phyloP scores from a whole-genome alignment of 2,113 vertebrate species.

The Pseudonaja textilis region DNA sequence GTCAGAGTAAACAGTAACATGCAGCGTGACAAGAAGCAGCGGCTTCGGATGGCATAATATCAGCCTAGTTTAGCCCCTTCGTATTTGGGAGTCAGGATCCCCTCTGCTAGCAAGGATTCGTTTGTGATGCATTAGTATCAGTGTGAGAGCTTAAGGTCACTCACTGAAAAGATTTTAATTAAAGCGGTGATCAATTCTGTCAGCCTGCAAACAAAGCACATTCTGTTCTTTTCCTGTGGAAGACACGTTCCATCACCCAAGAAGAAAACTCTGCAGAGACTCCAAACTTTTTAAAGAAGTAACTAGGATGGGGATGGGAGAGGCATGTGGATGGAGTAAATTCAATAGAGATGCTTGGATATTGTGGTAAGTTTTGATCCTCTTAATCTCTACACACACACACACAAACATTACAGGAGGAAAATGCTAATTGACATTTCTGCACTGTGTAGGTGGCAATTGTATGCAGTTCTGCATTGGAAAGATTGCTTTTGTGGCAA shows the following conservation, averaged over 20 bases:
- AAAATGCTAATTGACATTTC: not conserved
- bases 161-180: conserved; percentile 64
- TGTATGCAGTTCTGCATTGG: not conserved
- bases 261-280: conserved; percentile 8
- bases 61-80: fast-evolving
- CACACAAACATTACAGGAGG: not conserved
- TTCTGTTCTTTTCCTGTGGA: conserved; percentile 61
- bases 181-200: conserved; percentile 67
- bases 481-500: not conserved
- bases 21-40: not conserved
- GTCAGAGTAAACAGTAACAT: not conserved
- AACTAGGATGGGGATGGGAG: not conserved
- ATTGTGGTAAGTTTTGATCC: not conserved
- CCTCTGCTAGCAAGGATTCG: conserved; percentile 27
- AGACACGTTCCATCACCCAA: conserved; percentile 13
- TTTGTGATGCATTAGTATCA: conserved; percentile 52
- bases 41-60: not conserved
- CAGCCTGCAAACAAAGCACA: conserved; percentile 52
- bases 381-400: not conserved
- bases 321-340: not conserved
- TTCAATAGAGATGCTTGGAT: not conserved
- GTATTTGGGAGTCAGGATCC: not conserved
- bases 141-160: conserved; percentile 52
- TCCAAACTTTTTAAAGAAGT: conserved; percentile 29
- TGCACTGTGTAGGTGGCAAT: not conserved